Evolutionary conservation across 1,140 invertebrate species (phyloP), one percentile per base, ranked within the genome.

Genomic region (Drosophila serrata): DNA sequence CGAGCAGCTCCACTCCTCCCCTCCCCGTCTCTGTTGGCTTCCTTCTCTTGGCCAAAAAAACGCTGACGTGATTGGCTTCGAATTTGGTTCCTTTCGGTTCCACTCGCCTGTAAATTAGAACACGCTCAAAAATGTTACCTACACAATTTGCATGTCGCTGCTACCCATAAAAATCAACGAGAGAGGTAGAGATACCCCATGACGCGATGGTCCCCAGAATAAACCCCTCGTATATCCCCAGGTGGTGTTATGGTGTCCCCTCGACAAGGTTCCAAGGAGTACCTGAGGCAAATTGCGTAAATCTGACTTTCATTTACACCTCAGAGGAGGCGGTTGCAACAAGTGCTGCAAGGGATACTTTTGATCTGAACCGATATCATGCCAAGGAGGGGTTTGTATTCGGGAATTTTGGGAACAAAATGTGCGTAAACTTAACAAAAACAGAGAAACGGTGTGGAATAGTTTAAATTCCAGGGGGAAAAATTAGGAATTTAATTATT

Each of bases 71-170:
- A 86, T 86, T 82, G 82, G 82, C 51, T 86, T 82, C 68, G 75
- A 88, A 76, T 67, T 87, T 58, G 73, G 64, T 65, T 81, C 67
- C 82, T 87, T 87, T 87, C 72, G 33, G 80, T 64, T 79, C 49
- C 72, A 62, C 81, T 82, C 70, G 79, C 85, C 82, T 82, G 85
- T 87, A 87, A 87, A 87, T 87, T 88, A 87, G 84, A 87, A 88
- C 84, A 87, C 77, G 85, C 61, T 75, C 60, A 55, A 76, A 75
- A 76, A 76, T 65, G 73, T 75, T 75, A 48, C 73, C 60, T 75
- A 64, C 73, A 75, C 51, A 76, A 76, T 76, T 76, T 76, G 74
- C 74, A 77, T 77, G 74, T 77, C 74, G 74, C 62, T 60, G 55
- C 48, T 55, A 49, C 74, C 74, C 74, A 76, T 76, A 76, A 76